Base-by-base conservation (phyloP, 2,797 vertebrate species). In the Varecia variegata region DNA sequence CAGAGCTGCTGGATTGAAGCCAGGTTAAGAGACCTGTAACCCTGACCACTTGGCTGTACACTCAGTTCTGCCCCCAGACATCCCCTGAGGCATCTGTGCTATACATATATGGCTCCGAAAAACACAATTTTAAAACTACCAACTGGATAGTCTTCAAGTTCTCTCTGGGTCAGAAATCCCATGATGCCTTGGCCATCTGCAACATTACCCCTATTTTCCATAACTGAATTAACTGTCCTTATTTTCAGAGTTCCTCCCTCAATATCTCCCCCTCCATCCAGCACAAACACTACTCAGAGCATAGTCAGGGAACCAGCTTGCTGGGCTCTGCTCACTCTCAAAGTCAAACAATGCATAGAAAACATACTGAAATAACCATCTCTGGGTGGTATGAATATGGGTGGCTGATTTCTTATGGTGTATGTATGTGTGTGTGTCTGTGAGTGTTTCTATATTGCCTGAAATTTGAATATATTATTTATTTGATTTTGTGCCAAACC, bases 131-230 rank as follows among this genome's bases (percentile, higher is more conserved):
- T 56, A 40, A 88, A 84, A 84, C 23, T 10, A 85, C 45, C 70
- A 91, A 40, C 52, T 88, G 73, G 70, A 88, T 40, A 80, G 74
- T 71, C 58, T 81, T 80, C 68, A 47, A 14, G 27, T 54, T 94
- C 73, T 91, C 73, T 85, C 60, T 67, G 35, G 47, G 67, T 89
- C 52, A 86, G 73, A 95, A 93, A 92, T 92, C 54, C 71, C 50
- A 93, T 0, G 35, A 93, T 71, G n/a, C 23, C 30, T 35, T 58
- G 32, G 25, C 54, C 35, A 92, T 86, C 65, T 93, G 86, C 50
- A 94, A 62, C 60, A 71, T 58, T 58, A 67, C 45, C 87, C 40
- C 90, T 84, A 25, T 38, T 88, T 77, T 85, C 65, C 60, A 85
- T 79, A 94, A 85, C 40, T 76, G 74, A 94, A 68, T 93, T 76